Evolutionary conservation across 2,113 vertebrate species (phyloP).

Genomic region (Lepus timidus): DNA sequence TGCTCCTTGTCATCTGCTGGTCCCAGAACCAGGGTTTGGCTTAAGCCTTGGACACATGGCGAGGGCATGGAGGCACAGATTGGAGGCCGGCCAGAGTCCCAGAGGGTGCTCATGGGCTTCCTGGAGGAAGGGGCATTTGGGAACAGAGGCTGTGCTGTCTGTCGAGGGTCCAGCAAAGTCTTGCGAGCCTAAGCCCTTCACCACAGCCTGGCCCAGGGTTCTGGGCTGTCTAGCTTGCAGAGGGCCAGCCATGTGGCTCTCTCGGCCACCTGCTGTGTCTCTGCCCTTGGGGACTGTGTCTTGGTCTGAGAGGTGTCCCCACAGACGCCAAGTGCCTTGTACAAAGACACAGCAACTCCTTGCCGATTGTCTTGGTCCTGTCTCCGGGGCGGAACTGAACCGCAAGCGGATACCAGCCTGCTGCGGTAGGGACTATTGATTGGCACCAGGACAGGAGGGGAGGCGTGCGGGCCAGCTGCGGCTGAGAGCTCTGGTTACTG

Average conservation of each 20-base stretch:
- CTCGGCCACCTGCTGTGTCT: not conserved
- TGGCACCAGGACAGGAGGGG: not conserved
- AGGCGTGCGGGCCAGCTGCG: not conserved
- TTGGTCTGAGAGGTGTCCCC: not conserved
- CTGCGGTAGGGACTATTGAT: conserved; percentile 76
- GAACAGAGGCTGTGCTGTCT: not conserved
- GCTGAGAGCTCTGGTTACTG: conserved; percentile 73
- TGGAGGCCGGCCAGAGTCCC: not conserved
- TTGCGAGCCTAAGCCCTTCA: not conserved
- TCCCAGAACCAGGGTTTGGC: not conserved
- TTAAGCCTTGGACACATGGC: not conserved
- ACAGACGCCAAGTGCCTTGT: not conserved
- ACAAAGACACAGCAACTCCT: conserved; percentile 28
- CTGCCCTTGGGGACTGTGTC: conserved; percentile 8
- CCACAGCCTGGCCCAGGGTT: not conserved
- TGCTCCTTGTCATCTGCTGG: not conserved
- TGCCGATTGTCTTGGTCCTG: not conserved
- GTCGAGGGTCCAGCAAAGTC: not conserved
- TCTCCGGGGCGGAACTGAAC: conserved; percentile 26
- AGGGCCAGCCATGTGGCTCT: not conserved
- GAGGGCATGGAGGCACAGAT: not conserved
- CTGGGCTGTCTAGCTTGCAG: not conserved
- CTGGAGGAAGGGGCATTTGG: not conserved
- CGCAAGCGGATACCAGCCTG: not conserved
- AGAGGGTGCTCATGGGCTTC: not conserved